phyloP scores from a whole-genome alignment of 2,113 vertebrate genomes.

The Cairina moschata region DNA sequence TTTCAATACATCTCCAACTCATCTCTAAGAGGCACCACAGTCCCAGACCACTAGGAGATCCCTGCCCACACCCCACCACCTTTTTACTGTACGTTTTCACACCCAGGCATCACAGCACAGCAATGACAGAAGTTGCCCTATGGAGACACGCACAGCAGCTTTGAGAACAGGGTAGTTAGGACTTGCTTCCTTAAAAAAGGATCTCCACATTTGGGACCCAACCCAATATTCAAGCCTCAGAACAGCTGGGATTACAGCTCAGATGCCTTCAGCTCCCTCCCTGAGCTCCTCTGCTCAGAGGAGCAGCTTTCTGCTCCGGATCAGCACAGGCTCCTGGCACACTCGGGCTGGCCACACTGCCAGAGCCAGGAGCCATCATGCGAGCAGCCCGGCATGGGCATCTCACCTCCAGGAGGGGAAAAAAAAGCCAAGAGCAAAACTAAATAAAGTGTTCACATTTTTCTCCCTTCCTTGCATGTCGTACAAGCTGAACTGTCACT shows the following conservation, averaged over 20 bases:
- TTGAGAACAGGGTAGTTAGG: background rate
- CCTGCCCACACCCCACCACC: background rate
- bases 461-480: background rate
- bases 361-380: background rate
- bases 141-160: background rate
- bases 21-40: background rate
- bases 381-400: background rate
- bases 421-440: background rate
- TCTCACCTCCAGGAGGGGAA: background rate
- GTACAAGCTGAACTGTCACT: background rate
- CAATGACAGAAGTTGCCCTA: background rate
- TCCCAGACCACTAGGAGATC: background rate
- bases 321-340: background rate
- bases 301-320: background rate
- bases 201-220: background rate
- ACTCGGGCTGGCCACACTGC: background rate
- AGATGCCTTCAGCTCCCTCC: background rate
- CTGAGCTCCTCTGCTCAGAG: background rate
- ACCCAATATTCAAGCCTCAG: background rate
- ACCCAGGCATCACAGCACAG: background rate
- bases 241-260: background rate
- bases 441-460: background rate
- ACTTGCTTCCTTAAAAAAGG: background rate
- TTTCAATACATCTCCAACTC: background rate
- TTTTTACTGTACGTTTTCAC: background rate